Conservation (phyloP, 2,888 invertebrate species). For the Microdon myrmicae region DNA sequence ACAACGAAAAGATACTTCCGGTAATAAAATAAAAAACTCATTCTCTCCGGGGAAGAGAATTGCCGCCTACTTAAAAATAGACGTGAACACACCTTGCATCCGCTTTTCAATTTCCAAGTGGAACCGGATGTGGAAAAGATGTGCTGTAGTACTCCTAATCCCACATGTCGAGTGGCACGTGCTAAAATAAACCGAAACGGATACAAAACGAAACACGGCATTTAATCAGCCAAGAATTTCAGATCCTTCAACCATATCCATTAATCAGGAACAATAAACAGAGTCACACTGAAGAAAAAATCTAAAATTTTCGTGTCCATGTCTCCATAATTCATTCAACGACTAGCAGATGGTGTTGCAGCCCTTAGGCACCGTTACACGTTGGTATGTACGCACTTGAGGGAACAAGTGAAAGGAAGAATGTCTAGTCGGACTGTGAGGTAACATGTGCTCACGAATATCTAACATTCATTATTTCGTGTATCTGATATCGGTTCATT, state of each 20-base stretch:
- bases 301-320: constrained; percentile 9
- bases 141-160: constrained; percentile 27
- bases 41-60: constrained; percentile 8
- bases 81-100: constrained; percentile 46
- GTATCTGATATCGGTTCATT: too few species aligned
- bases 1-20: constrained; percentile 29
- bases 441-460: too few species aligned
- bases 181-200: constrained; percentile 22
- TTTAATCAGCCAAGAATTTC: constrained; percentile 33
- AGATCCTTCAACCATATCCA: constrained; percentile 22
- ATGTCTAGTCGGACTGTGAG: too few species aligned
- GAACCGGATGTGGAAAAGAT: constrained; percentile 49
- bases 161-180: constrained; percentile 31
- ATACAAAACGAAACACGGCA: constrained; percentile 38
- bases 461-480: too few species aligned
- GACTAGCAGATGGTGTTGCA: constrained; percentile 26
- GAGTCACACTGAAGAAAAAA: constrained; percentile 6
- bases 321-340: constrained; percentile 11
- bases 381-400: too few species aligned
- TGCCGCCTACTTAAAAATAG: constrained; percentile 34
- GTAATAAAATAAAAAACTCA: constrained; percentile 23
- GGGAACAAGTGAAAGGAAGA: too few species aligned
- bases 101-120: constrained; percentile 34
- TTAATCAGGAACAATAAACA: constrained; percentile 7
- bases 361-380: too few species aligned